Evolutionary conservation across 2,888 invertebrate genomes (phyloP).

Genomic region (Diarsia brunnea): DNA sequence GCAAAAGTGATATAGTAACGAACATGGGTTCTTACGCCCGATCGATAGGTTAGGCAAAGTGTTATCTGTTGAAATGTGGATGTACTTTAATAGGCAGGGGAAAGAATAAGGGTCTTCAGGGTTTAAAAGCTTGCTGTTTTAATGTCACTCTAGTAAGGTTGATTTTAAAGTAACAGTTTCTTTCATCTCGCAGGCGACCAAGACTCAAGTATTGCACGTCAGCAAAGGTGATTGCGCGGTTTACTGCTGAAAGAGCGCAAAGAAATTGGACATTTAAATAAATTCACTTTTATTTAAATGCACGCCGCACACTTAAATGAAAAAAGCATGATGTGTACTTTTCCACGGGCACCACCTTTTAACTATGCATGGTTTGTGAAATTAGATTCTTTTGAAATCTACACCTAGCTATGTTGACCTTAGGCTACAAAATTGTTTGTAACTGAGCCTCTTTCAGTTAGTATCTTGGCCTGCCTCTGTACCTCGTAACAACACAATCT

Average conservation of each 20-base stretch:
- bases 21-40: background rate
- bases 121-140: background rate
- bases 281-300: constrained; percentile 6
- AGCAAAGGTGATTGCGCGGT: background rate
- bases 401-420: background rate
- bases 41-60: background rate
- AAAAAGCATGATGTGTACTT: background rate
- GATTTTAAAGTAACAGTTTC: background rate
- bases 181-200: background rate
- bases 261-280: background rate
- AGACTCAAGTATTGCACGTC: background rate
- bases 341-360: background rate
- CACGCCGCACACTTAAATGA: background rate
- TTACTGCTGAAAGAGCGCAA: background rate
- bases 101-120: background rate
- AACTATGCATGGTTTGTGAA: background rate
- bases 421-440: background rate
- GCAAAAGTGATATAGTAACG: background rate
- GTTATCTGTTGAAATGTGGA: background rate
- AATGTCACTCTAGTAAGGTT: background rate
- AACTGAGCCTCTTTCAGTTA: background rate
- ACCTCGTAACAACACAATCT: constrained; percentile 4
- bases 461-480: background rate
- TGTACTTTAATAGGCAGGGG: background rate
- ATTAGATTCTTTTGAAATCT: background rate